Conservation (phyloP, 1,140 invertebrate species). For the Nasonia vitripennis region DNA sequence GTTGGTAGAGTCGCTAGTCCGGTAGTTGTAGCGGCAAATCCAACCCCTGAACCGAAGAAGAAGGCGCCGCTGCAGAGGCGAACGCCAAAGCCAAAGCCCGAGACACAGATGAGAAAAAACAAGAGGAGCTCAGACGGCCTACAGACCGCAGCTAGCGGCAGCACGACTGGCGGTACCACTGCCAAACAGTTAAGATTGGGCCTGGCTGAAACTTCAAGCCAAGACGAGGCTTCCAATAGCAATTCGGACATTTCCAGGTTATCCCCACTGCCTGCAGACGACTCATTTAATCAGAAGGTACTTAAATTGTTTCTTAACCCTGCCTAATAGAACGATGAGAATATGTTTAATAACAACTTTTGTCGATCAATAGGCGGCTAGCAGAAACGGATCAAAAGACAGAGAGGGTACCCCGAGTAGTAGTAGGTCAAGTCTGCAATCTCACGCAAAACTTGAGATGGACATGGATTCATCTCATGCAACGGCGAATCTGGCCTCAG, state of each 20-base stretch:
- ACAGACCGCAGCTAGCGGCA: constrained; percentile 40
- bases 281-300: constrained; percentile 62
- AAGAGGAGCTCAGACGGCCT: constrained; percentile 60
- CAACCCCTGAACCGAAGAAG: constrained; percentile 62
- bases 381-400: constrained; percentile 66
- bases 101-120: constrained; percentile 59
- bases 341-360: background rate
- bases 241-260: constrained; percentile 67
- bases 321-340: background rate
- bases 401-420: constrained; percentile 61
- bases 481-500: background rate
- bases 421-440: constrained; percentile 15
- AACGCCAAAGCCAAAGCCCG: constrained; percentile 57
- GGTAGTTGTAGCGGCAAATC: constrained; percentile 52
- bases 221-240: constrained; percentile 69
- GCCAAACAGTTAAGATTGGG: constrained; percentile 65
- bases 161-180: constrained; percentile 18
- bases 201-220: constrained; percentile 66
- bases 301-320: background rate
- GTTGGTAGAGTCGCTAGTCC: constrained; percentile 71
- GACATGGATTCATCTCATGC: background rate
- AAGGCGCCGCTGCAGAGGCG: constrained; percentile 60
- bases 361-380: background rate
- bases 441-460: constrained; percentile 7
- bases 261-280: constrained; percentile 63